phyloP scores from a whole-genome alignment of 2,797 vertebrate genomes.

The Rhinichthys osculus region DNA sequence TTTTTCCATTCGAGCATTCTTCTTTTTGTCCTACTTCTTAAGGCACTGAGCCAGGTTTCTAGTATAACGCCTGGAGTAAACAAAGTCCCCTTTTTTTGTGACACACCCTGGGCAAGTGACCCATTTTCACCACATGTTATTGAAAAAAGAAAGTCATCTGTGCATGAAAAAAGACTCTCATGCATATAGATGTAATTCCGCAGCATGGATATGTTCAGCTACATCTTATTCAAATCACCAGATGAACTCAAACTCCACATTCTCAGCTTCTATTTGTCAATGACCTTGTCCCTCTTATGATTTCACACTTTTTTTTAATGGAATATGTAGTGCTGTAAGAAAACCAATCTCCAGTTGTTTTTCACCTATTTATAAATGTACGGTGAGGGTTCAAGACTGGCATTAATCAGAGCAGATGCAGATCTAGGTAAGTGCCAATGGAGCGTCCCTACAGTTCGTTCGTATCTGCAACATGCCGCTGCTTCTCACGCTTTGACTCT shows the following conservation, averaged over 20 bases:
- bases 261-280: not conserved
- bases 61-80: constrained; percentile 50
- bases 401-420: constrained; percentile 83
- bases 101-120: constrained; percentile 51
- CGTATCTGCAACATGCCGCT: constrained; percentile 20
- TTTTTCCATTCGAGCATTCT: not conserved
- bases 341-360: constrained; percentile 63
- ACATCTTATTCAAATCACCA: constrained; percentile 16
- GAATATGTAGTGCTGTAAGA: not conserved
- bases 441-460: constrained; percentile 68
- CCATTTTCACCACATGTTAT: constrained; percentile 52
- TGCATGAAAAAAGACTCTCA: constrained; percentile 1
- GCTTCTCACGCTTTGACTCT: constrained; percentile 24
- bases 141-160: constrained; percentile 11
- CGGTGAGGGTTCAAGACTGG: constrained; percentile 69
- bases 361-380: constrained; percentile 75
- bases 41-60: constrained; percentile 46
- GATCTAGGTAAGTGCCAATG: constrained; percentile 75
- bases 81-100: constrained; percentile 47
- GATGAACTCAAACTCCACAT: constrained; percentile 8
- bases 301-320: not conserved
- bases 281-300: constrained; percentile 4
- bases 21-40: constrained; percentile 56
- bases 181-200: constrained; percentile 11
- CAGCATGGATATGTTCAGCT: not conserved